Evolutionary conservation across 2,113 vertebrate species (phyloP).

Genomic region (Phyllostomus hastatus): DNA sequence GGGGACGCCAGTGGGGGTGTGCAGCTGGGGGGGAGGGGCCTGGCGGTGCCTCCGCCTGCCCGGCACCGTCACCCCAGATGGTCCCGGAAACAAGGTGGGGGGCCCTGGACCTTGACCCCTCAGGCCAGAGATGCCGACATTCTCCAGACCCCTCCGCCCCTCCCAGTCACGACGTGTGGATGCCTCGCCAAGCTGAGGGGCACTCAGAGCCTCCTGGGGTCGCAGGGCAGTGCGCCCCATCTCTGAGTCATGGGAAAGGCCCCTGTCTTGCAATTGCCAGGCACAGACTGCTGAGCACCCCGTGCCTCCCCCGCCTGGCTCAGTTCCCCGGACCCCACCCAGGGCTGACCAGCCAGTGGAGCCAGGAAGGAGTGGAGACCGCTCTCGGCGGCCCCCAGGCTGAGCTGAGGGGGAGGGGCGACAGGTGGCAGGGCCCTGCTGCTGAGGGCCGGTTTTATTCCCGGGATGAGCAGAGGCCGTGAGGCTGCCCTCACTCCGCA

Average conservation of each 20-base stretch:
- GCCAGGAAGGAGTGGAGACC: rapidly evolving
- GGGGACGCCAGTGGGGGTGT: rapidly evolving
- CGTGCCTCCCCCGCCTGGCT: rapidly evolving
- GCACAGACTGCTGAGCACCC: too few relatives aligned
- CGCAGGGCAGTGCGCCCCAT: not conserved
- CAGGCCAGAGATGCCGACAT: not conserved
- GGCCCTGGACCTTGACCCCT: not conserved
- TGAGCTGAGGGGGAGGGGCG: too few relatives aligned
- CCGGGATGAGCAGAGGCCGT: not conserved
- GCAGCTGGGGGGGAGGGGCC: rapidly evolving
- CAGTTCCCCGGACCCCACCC: not conserved
- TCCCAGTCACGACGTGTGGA: rapidly evolving
- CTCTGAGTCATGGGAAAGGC: not conserved
- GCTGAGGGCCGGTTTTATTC: not conserved
- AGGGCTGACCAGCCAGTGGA: too few relatives aligned
- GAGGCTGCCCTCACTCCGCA: not conserved
- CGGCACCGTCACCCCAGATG: rapidly evolving
- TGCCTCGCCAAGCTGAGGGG: rapidly evolving
- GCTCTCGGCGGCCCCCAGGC: not conserved
- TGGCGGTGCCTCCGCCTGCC: not conserved
- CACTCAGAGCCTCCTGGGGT: not conserved
- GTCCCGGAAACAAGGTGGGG: too few relatives aligned
- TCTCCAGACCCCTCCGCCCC: not conserved
- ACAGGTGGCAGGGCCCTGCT: not conserved
- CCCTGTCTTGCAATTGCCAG: not conserved